Evolutionary conservation across 2,113 vertebrate genomes (phyloP), one percentile per base, ranked within the genome.

Genomic region (Bombycilla garrulus): DNA sequence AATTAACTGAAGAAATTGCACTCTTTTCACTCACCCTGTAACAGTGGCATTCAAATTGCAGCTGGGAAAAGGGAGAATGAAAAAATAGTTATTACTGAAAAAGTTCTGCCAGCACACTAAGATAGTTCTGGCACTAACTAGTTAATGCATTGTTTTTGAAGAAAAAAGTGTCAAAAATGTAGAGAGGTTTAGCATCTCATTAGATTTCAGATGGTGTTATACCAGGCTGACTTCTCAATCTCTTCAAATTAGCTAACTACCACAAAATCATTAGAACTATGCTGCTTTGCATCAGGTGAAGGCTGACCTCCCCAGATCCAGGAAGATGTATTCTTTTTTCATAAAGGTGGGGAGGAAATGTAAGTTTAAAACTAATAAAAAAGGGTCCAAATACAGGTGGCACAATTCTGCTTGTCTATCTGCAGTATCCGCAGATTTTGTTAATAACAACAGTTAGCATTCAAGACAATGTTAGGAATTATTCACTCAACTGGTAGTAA

Each of bases 311-410:
- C 3, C 14, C 22, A 53, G 9, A 15, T 51, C 42, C 15, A 67
- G 28, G n/a, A 65, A 60, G 22, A 26, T 4, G 4, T 15, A 15
- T 36, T 5, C 10, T 44, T 53, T 67, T 65, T 51, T 54, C 17
- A 33, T 16, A 23, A 8, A 44, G 6, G 5, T 42, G 5, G 5
- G 8, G 5, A 51, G 2, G 4, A 35, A 8, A 1, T 22, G 3
- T 15, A 24, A 84, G 10, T 36, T 21, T 56, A 44, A 86, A 70
- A 47, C 6, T 17, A 38, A 56, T 6, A 51, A 45, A 54, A 71
- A 54, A 20, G 1, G 14, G 17, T n/a, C 9, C 1, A 35, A 57
- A 64, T 77, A 67, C 8, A n/a, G 17, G 36, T 26, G 15, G 2
- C 36, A 65, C 12, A 56, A 28, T 74, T 86, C 40, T 42, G 19